phyloP scores from a whole-genome alignment of 2,797 vertebrate species.

The Allobates femoralis region DNA sequence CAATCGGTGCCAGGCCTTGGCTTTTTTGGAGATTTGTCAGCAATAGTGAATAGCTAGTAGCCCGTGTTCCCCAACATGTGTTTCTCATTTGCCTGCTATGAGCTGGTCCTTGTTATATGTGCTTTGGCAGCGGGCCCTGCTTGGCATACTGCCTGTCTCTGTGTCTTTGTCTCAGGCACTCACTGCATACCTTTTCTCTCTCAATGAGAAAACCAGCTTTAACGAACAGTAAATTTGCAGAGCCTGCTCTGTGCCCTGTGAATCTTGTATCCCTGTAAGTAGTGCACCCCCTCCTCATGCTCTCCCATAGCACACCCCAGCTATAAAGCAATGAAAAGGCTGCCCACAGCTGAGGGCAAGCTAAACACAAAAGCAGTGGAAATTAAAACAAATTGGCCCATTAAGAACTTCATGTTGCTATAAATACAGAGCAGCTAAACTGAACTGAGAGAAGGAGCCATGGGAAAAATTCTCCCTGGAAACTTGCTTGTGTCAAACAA shows the following conservation, averaged over 20 bases:
- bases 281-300: constrained; percentile 28
- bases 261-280: constrained; percentile 74
- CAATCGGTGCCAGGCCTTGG: constrained; percentile 66
- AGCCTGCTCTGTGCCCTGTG: constrained; percentile 69
- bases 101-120: constrained; percentile 81
- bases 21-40: constrained; percentile 64
- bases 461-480: constrained; percentile 90
- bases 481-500: constrained; percentile 75
- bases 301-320: constrained; percentile 73
- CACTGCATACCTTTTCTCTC: constrained; percentile 80
- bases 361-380: constrained; percentile 88
- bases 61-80: constrained; percentile 79
- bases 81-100: constrained; percentile 85
- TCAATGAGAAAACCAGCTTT: constrained; percentile 77
- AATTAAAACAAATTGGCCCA: constrained; percentile 95
- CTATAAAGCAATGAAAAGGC: constrained; percentile 67
- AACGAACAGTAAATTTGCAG: constrained; percentile 79
- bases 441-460: constrained; percentile 91
- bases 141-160: constrained; percentile 81
- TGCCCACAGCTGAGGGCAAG: constrained; percentile 77
- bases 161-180: constrained; percentile 83
- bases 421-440: constrained; percentile 90
- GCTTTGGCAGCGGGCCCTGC: constrained; percentile 80
- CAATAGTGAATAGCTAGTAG: constrained; percentile 80
- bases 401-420: constrained; percentile 84